These are phyloP conservation scores for Epinephelus coioides DNA, from an alignment of 2,797 vertebrate species.

Conservation along the genomic window DNA sequence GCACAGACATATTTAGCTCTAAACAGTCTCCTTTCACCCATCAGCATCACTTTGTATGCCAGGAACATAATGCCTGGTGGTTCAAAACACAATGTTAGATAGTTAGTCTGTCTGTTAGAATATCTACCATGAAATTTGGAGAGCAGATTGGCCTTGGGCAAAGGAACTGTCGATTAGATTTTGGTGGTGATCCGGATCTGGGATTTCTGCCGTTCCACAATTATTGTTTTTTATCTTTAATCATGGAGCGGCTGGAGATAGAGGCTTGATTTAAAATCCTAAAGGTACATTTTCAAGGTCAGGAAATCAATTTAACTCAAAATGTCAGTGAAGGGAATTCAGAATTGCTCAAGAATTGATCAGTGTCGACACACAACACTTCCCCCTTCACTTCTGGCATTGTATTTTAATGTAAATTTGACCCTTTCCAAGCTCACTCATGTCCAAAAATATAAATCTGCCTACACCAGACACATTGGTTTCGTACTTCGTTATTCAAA, in stretches of 20 bases:
- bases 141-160: conserved; percentile 55
- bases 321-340: conserved; percentile 5
- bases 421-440: neutral
- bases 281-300: conserved; percentile 53
- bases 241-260: conserved; percentile 28
- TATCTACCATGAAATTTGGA: conserved; percentile 47
- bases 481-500: neutral
- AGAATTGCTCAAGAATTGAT: conserved; percentile 5
- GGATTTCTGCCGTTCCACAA: conserved; percentile 45
- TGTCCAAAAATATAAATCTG: neutral
- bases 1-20: conserved; percentile 25
- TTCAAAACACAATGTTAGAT: conserved; percentile 35
- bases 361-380: neutral
- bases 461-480: neutral
- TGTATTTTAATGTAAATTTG: neutral
- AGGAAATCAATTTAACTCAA: conserved; percentile 41
- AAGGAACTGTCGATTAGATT: conserved; percentile 54
- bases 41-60: conserved; percentile 53
- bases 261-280: conserved; percentile 42
- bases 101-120: conserved; percentile 47
- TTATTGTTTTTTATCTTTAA: conserved; percentile 53
- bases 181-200: conserved; percentile 40
- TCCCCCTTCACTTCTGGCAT: neutral
- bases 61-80: conserved; percentile 20
- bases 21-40: conserved; percentile 30